These are phyloP conservation scores for Parnassius orleans DNA, from an alignment of 2,888 invertebrate species.

Conservation along the genomic window DNA sequence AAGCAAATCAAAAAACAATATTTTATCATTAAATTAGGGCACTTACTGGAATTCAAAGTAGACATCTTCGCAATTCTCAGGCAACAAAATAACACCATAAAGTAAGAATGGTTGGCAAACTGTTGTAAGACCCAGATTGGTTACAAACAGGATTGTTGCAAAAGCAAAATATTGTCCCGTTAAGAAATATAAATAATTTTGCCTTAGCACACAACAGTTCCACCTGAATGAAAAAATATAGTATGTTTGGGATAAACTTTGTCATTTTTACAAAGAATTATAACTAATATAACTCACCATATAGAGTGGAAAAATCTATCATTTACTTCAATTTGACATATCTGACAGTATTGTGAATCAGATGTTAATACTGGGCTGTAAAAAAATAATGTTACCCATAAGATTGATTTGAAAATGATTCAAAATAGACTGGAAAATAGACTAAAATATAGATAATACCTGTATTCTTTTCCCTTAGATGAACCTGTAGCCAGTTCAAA, in stretches of 20 bases:
- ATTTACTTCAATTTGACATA: slow-evolving; percentile 90
- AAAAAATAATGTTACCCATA: slow-evolving; percentile 28
- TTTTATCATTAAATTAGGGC: slow-evolving; percentile 11
- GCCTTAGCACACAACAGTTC: slow-evolving; percentile 91
- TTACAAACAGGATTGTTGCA: slow-evolving; percentile 85
- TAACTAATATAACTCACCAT: slow-evolving; percentile 78
- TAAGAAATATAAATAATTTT: slow-evolving; percentile 89
- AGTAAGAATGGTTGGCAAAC: slow-evolving; percentile 90
- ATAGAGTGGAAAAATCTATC: slow-evolving; percentile 90
- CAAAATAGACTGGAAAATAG: no score
- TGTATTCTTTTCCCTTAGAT: slow-evolving; percentile 71
- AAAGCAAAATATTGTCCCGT: slow-evolving; percentile 84
- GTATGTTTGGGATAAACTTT: background rate
- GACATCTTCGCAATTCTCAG: slow-evolving; percentile 91
- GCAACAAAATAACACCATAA: slow-evolving; percentile 85
- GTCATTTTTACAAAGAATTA: background rate
- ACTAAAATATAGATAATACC: slow-evolving; percentile 41
- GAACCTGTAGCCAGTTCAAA: slow-evolving; percentile 65
- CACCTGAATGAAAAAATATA: slow-evolving; percentile 76
- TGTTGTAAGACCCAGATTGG: slow-evolving; percentile 91
- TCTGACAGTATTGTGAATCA: slow-evolving; percentile 89
- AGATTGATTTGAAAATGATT: no score
- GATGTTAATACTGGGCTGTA: slow-evolving; percentile 80
- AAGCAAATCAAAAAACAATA: no score
- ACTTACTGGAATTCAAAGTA: slow-evolving; percentile 89